These are phyloP conservation scores for Melanotaenia nigrans DNA, from an alignment of 2,797 vertebrate species.

Conservation along the genomic window DNA sequence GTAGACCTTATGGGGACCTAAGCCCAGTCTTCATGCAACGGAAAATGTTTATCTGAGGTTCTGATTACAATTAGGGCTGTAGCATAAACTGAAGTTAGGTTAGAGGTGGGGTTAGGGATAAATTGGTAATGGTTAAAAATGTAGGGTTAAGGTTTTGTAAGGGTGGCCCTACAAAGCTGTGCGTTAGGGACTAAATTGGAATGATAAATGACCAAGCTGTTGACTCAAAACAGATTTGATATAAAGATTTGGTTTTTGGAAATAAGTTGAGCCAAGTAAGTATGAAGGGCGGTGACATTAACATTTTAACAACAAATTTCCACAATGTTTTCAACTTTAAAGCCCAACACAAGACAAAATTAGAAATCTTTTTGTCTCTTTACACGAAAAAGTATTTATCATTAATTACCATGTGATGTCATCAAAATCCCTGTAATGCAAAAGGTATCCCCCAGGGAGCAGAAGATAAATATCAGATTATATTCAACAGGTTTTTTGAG, in stretches of 20 bases:
- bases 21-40: not conserved
- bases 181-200: not conserved
- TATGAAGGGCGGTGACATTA: not conserved
- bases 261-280: not conserved
- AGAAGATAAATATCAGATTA: too few species aligned
- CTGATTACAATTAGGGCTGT: not conserved
- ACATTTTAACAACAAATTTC: too few species aligned
- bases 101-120: not conserved
- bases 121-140: not conserved
- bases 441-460: too few species aligned
- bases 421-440: too few species aligned
- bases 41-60: not conserved
- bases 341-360: too few species aligned
- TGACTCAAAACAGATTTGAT: constrained; percentile 10
- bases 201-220: constrained; percentile 5
- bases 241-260: not conserved
- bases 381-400: too few species aligned
- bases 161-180: not conserved
- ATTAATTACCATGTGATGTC: too few species aligned
- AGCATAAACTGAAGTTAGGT: not conserved
- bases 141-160: not conserved
- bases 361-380: too few species aligned
- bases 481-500: too few species aligned
- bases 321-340: not conserved
- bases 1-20: too few species aligned